Evolutionary conservation across 2,888 invertebrate genomes (phyloP).

Genomic region (Caenorhabditis panamensis): DNA sequence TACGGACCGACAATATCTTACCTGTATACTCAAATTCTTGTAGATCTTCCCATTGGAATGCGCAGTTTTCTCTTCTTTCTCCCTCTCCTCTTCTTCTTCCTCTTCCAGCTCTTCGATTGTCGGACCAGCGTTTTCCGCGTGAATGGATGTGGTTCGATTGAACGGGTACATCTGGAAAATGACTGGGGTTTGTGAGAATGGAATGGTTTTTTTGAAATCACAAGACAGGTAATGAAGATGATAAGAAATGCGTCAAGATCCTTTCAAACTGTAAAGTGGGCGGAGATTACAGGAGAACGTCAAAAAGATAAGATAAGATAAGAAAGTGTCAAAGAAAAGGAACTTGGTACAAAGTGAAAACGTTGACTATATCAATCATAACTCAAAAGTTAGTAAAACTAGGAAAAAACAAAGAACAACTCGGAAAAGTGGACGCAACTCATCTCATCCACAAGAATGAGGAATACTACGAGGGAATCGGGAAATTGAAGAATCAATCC

Average conservation of each 20-base stretch:
- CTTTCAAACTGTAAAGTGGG: too few relatives aligned
- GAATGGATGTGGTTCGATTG: conserved; percentile 63
- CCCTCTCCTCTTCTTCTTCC: conserved; percentile 12
- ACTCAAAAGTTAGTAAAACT: too few relatives aligned
- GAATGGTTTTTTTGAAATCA: too few relatives aligned
- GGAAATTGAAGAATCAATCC: conserved; percentile 24
- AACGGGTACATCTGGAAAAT: conserved; percentile 65
- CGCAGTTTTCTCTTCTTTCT: background rate
- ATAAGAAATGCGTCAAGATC: too few relatives aligned
- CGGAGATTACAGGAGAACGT: too few relatives aligned
- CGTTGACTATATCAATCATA: too few relatives aligned
- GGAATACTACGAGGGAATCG: background rate
- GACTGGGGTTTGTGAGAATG: background rate
- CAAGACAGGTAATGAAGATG: too few relatives aligned
- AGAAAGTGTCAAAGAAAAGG: conserved; percentile 2
- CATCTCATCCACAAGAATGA: too few relatives aligned
- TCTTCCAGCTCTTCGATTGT: conserved; percentile 25
- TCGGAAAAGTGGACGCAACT: too few relatives aligned
- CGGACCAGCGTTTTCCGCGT: conserved; percentile 38
- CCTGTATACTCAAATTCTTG: conserved; percentile 29
- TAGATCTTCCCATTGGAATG: conserved; percentile 35
- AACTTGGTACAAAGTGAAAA: too few relatives aligned
- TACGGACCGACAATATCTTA: conserved; percentile 9
- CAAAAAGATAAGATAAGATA: too few relatives aligned
- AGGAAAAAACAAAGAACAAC: too few relatives aligned